Conservation (phyloP, 2,113 vertebrate genomes). For the Eidolon helvum region DNA sequence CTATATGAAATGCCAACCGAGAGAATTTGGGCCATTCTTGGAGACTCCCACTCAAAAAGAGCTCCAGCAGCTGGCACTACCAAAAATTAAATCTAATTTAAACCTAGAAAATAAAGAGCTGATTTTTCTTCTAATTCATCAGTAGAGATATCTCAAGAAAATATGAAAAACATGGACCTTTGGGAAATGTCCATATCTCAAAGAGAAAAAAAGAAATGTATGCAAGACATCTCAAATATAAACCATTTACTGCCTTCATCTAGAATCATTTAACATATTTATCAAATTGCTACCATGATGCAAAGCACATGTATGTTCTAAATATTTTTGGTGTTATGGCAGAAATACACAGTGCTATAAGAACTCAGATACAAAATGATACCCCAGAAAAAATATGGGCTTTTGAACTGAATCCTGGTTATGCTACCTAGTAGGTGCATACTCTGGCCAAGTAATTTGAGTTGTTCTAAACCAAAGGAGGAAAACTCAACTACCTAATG, state of each 20-base stretch:
- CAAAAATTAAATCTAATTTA: constrained; percentile 48
- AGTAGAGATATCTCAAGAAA: background rate
- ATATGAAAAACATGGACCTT: background rate
- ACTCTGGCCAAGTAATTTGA: background rate
- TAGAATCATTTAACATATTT: background rate
- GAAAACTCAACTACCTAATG: background rate
- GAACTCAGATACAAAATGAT: background rate
- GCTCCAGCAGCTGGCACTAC: background rate
- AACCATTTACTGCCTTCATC: background rate
- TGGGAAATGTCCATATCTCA: background rate
- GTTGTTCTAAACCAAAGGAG: background rate
- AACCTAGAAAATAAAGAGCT: background rate
- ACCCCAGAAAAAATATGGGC: background rate
- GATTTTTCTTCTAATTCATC: constrained; percentile 26
- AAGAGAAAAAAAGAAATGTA: background rate
- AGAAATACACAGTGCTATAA: background rate
- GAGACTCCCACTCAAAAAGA: constrained; percentile 6
- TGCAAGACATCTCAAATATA: background rate
- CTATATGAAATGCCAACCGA: constrained; percentile 21
- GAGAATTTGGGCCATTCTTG: background rate
- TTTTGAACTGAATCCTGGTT: background rate
- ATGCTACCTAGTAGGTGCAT: background rate
- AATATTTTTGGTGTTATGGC: background rate
- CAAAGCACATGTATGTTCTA: background rate
- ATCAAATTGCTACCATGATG: background rate